Percentiles rank a stretch among this genome's conserved stretches.
Evolutionary conservation across 2,888 invertebrate species (phyloP).

Genomic region (Rhagonycha lutea): DNA sequence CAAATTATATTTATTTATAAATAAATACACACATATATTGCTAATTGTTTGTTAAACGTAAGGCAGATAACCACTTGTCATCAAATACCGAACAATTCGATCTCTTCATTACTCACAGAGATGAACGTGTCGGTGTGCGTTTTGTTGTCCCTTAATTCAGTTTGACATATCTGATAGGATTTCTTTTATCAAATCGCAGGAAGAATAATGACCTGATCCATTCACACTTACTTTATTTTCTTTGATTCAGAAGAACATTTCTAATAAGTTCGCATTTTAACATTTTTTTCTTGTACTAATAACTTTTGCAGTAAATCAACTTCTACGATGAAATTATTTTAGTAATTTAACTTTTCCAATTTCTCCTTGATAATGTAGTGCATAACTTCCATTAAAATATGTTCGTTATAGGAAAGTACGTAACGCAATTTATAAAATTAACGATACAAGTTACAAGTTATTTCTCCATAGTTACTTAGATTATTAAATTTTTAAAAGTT

Average conservation of each 20-base stretch:
- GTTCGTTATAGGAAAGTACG: not conserved
- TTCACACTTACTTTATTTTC: slow-evolving; percentile 39
- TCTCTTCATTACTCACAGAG: slow-evolving; percentile 45
- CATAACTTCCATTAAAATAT: not conserved
- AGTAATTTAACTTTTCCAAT: not conserved
- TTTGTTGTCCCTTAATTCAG: slow-evolving; percentile 41
- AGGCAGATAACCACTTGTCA: slow-evolving; percentile 43
- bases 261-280: not conserved
- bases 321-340: not conserved
- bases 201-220: slow-evolving; percentile 44
- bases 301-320: not conserved
- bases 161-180: slow-evolving; percentile 45
- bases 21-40: not conserved
- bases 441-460: not conserved
- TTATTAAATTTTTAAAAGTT: not conserved
- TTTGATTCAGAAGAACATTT: slow-evolving; percentile 31
- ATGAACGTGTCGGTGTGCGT: slow-evolving; percentile 42
- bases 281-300: not conserved
- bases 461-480: too few relatives aligned
- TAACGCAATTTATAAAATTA: not conserved
- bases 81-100: slow-evolving; percentile 35
- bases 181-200: slow-evolving; percentile 44
- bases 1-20: not conserved
- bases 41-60: not conserved
- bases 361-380: not conserved